Evolutionary conservation across 2,888 invertebrate species (phyloP), one percentile per base, ranked within the genome.

Genomic region (Euzetes globulus): DNA sequence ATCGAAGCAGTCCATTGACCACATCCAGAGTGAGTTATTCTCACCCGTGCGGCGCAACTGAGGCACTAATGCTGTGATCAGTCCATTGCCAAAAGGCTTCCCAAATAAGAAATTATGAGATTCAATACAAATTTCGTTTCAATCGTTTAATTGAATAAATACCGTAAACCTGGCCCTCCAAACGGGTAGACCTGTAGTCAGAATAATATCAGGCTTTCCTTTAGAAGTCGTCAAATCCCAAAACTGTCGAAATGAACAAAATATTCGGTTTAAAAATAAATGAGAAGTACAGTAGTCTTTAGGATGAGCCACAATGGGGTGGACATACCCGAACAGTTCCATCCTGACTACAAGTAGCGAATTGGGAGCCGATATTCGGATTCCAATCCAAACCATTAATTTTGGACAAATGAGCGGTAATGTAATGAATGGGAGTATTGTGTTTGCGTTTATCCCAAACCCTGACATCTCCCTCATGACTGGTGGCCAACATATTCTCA

Each of bases 381-480:
- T 91, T 93, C 96, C 96, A 97, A 82, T 96, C 95, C 47, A 97
- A 87, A 65, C 95, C 94, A 82, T 94, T 91, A 78, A 96, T 94
- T 86, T 94, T 82, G 81, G 88, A 87, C 76, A 94, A 85, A 85
- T 97, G 96, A 4, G 95, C 96, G 29, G 95, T 90, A 79, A 97
- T 92, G 80, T 95, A 96, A 81, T 94, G 92, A 3, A 94, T 87
- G 0, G 96, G 95, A 41, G 70, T 75, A 22, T 75, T 75, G 17
- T 72, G 17, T 76, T 79, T 78, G 77, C 77, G 70, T 79, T 91
- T 90, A 83, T 97, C 97, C 96, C 96, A 97, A 78, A 97, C 88
- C 82, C 95, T 90, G 4, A 97, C 88, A 83, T 96, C 96, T 1
- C 94, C 95, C 82, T 96, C 95, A 83, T 97, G 96, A 5, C 95